Evolutionary conservation across 2,888 invertebrate species (phyloP), one percentile per base, ranked within the genome.

Genomic region (Morpho deidamia): DNA sequence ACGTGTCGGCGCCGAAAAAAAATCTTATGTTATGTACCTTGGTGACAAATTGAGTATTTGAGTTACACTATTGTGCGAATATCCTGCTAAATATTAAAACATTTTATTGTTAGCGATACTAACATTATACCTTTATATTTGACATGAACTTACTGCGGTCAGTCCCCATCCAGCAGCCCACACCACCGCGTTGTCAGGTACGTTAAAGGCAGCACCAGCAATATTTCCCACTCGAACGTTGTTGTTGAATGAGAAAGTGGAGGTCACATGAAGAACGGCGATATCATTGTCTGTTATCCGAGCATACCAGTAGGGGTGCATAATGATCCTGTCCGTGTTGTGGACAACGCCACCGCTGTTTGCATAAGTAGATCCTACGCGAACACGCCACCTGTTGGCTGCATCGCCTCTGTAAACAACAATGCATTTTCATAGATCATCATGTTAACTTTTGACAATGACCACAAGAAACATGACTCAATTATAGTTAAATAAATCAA

Each of bases 161-260:
- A n/a, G 11, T 48, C 48, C 41, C 48, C 48, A 89, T 58, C 90
- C 90, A 38, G 75, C 70, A 11, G 84, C 78, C 68, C 78, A 74
- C 1, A 82, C 78, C 5, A 62, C 60, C 39, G 70, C 69, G 53
- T 80, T 72, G 23, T 72, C 76, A 3, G 60, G 68, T 7, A 79
- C 61, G 43, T 71, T 67, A 53, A 73, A 73, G 40, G 65, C 71
- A 7, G 72, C 33, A 1, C 77, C 69, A 23, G 74, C 71, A 12
- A 87, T 72, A 3, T 41, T 34, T 5, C 43, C 71, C 0, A 74
- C 49, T 0, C 59, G 64, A 0, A 76, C 72, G 1, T 60, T 60
- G 44, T 53, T 60, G 44, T 54, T 66, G 51, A 66, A 71, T 1
- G n/a, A 49, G 5, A 86, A 72, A 4, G 44, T 48, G 0, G 53